Percentiles rank a stretch among this genome's conserved stretches.
These are phyloP conservation scores for Orthonevra nobilis DNA, from an alignment of 2,888 invertebrate genomes.

Conservation along the genomic window DNA sequence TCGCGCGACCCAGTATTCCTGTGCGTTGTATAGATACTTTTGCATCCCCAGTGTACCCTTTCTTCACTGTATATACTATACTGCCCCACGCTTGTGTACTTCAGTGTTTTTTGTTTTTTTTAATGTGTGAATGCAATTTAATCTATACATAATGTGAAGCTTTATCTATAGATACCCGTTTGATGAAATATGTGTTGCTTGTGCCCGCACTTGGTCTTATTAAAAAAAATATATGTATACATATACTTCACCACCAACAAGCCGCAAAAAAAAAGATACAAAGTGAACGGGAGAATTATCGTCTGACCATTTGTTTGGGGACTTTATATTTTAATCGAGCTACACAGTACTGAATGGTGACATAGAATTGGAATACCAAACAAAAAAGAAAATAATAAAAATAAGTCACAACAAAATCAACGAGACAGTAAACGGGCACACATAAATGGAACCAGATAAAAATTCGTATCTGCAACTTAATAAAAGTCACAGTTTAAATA, in stretches of 20 bases:
- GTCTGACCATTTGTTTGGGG: constrained; percentile 65
- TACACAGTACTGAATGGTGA: constrained; percentile 62
- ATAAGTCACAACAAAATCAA: too few relatives aligned
- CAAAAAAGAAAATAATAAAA: too few relatives aligned
- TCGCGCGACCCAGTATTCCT: constrained; percentile 45
- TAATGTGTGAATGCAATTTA: constrained; percentile 65
- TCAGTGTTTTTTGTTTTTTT: constrained; percentile 14
- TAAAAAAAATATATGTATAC: constrained; percentile 52
- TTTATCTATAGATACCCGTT: constrained; percentile 40
- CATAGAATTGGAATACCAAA: constrained; percentile 50
- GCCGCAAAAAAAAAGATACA: constrained; percentile 33
- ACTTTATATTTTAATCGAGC: constrained; percentile 69
- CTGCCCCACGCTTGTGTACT: constrained; percentile 1
- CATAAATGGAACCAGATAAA: constrained; percentile 55
- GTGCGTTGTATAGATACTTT: constrained; percentile 22
- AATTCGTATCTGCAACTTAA: constrained; percentile 67
- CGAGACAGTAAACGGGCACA: constrained; percentile 31
- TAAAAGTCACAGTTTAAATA: constrained; percentile 66
- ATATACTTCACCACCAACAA: constrained; percentile 20
- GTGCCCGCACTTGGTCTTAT: constrained; percentile 61
- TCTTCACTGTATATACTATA: constrained; percentile 7
- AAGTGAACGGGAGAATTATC: constrained; percentile 69
- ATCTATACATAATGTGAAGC: constrained; percentile 44
- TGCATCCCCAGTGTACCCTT: constrained; percentile 39
- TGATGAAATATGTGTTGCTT: not conserved